These are phyloP conservation scores for Agonum fuliginosum DNA, from an alignment of 2,888 invertebrate species.

Conservation along the genomic window DNA sequence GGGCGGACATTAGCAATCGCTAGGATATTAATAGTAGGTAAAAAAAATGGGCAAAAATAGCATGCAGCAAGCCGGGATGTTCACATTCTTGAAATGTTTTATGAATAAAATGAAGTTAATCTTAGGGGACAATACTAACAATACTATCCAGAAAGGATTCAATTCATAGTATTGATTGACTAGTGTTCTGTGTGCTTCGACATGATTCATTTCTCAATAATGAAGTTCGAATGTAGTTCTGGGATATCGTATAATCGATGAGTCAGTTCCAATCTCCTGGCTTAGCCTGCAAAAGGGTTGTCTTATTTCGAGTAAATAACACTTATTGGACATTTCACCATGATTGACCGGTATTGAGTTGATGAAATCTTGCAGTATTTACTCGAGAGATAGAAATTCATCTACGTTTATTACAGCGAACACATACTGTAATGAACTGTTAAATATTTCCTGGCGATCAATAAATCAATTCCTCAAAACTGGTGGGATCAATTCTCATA, in stretches of 20 bases:
- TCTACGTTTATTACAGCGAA: constrained; percentile 10
- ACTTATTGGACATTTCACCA: constrained; percentile 38
- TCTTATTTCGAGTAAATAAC: constrained; percentile 44
- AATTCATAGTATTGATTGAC: background rate
- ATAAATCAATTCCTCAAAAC: constrained; percentile 1
- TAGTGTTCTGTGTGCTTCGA: no score
- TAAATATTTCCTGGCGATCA: background rate
- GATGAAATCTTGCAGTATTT: constrained; percentile 48
- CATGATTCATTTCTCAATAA: constrained; percentile 14
- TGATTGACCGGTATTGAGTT: constrained; percentile 16
- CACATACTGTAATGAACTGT: background rate
- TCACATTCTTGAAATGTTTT: no score
- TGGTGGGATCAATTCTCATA: background rate
- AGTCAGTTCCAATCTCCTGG: constrained; percentile 26
- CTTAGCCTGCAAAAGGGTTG: constrained; percentile 39
- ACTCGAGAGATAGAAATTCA: no score
- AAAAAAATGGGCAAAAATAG: no score
- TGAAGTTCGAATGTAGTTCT: constrained; percentile 11
- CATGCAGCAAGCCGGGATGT: no score
- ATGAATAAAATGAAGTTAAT: no score
- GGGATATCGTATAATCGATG: constrained; percentile 18
- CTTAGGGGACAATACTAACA: background rate
- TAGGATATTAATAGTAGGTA: no score
- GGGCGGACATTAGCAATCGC: no score
- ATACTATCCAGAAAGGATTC: background rate